These are phyloP conservation scores for Thryonomys swinderianus DNA, from an alignment of 2,113 vertebrate species.

Conservation along the genomic window DNA sequence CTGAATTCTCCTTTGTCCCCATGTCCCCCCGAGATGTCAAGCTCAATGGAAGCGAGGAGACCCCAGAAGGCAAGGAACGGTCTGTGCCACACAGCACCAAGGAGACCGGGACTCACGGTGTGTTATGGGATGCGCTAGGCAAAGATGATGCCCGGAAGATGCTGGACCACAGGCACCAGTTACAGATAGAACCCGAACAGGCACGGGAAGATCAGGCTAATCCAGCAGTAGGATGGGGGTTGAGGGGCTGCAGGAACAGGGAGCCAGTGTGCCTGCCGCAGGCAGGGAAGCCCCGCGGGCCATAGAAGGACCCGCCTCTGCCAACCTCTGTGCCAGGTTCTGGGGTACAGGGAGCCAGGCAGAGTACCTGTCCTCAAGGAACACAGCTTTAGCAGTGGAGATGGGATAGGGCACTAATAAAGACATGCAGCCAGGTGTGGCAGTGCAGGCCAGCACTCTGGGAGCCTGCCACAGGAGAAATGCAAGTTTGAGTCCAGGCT, in stretches of 20 bases:
- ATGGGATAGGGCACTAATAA: neutral
- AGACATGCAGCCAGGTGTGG: neutral
- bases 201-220: neutral
- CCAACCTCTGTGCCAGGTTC: neutral
- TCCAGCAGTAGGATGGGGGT: neutral
- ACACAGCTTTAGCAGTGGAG: neutral
- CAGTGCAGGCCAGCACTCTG: neutral
- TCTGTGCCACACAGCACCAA: neutral
- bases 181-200: neutral
- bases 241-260: neutral
- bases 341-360: neutral
- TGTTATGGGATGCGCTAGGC: accelerated
- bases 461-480: neutral
- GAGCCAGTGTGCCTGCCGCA: neutral
- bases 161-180: neutral
- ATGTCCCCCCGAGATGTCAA: neutral
- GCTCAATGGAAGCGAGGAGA: neutral
- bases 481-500: neutral
- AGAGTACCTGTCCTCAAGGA: neutral
- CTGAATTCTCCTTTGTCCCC: neutral
- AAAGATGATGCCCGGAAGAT: neutral
- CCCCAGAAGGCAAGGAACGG: neutral
- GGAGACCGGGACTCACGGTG: accelerated
- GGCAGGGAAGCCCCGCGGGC: neutral
- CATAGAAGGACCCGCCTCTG: accelerated